phyloP scores from a whole-genome alignment of 2,888 invertebrate genomes.

The Acheta domesticus region DNA sequence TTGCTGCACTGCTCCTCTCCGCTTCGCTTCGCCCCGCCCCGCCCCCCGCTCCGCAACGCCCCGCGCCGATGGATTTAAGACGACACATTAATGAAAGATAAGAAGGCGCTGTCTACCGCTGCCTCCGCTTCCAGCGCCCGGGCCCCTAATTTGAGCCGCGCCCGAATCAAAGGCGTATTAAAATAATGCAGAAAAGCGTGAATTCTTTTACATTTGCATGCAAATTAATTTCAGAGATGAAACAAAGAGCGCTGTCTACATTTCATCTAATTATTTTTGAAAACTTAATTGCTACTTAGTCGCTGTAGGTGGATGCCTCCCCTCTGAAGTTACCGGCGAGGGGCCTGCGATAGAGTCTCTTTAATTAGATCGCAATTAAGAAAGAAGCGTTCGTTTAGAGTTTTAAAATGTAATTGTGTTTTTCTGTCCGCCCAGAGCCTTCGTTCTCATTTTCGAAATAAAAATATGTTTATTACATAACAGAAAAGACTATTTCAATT shows the following conservation, averaged over 20 bases:
- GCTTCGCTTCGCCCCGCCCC: too few relatives aligned
- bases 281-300: conserved; percentile 18
- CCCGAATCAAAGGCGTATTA: neutral
- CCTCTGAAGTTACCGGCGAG: neutral
- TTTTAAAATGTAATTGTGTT: conserved; percentile 18
- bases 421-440: neutral
- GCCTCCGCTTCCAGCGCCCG: neutral
- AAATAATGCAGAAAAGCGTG: conserved; percentile 18
- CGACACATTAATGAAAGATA: conserved; percentile 11
- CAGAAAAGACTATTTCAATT: conserved; percentile 18
- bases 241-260: conserved; percentile 11
- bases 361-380: conserved; percentile 7
- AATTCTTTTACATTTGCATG: conserved; percentile 4
- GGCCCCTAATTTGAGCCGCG: neutral
- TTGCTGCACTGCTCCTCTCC: too few relatives aligned
- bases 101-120: neutral
- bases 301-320: neutral
- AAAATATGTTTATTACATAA: conserved; percentile 11
- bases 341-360: neutral
- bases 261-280: conserved; percentile 18
- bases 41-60: too few relatives aligned
- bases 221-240: too few relatives aligned
- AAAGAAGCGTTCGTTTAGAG: neutral
- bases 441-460: neutral
- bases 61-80: neutral